A percentile compares a stretch with the other conserved stretches of the same genome.
Evolutionary conservation across 2,113 vertebrate species (phyloP).

Genomic region (Sialia sialis): DNA sequence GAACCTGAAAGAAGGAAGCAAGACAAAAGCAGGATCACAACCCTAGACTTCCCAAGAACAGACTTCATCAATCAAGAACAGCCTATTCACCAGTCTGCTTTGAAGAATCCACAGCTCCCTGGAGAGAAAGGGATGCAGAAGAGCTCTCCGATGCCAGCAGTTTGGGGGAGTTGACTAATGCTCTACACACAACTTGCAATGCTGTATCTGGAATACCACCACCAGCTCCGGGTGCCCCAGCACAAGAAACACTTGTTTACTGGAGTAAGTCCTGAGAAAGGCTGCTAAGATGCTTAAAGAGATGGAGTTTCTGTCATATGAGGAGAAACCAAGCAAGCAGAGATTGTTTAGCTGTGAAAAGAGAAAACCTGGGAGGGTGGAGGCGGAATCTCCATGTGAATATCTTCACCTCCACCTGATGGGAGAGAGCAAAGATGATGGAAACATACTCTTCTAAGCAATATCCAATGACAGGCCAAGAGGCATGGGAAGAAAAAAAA

Average conservation of each 20-base stretch:
- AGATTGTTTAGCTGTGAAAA: not conserved
- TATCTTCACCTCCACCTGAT: not conserved
- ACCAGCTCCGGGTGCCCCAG: not conserved
- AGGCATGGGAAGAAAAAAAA: not conserved
- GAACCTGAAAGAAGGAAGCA: not conserved
- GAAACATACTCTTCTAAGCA: not conserved
- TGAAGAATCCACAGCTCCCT: not conserved
- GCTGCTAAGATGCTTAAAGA: not conserved
- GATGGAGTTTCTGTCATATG: not conserved
- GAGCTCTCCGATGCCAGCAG: not conserved
- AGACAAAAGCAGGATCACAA: not conserved
- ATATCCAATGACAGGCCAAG: not conserved
- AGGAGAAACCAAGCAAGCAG: not conserved
- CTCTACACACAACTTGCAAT: not conserved
- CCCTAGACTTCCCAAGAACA: not conserved
- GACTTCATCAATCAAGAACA: not conserved
- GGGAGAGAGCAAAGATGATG: not conserved
- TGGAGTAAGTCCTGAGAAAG: not conserved
- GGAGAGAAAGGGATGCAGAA: not conserved
- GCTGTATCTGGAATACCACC: accelerated
- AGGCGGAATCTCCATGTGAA: not conserved
- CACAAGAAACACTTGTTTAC: not conserved
- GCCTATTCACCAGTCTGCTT: not conserved
- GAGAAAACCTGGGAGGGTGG: not conserved
- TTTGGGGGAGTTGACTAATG: accelerated